Conservation (phyloP, 2,888 invertebrate species). For the Agrilus cyanescens region DNA sequence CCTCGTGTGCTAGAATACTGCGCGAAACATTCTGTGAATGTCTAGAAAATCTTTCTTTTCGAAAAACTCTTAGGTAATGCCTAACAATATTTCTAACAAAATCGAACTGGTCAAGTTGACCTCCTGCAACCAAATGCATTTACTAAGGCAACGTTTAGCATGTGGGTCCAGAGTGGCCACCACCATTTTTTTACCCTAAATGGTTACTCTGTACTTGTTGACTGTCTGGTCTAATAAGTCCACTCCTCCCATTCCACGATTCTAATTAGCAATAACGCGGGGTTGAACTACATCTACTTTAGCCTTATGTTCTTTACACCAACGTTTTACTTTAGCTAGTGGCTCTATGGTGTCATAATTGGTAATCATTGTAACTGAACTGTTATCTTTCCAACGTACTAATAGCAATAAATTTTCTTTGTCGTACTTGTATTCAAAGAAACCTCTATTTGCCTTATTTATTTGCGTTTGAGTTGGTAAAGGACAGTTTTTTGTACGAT, state of each 20-base stretch:
- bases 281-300: conserved; percentile 10
- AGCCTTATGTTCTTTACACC: conserved; percentile 1
- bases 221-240: conserved; percentile 8
- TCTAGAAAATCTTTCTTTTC: conserved; percentile 5
- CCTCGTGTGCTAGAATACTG: too few relatives aligned
- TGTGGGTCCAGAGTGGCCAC: conserved; percentile 7
- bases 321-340: conserved; percentile 7
- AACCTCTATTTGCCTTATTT: conserved; percentile 10
- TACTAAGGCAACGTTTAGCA: conserved; percentile 7
- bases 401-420: conserved; percentile 11
- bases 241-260: too few relatives aligned
- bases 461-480: not conserved
- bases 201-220: conserved; percentile 5
- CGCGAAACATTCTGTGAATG: too few relatives aligned
- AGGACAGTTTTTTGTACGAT: conserved; percentile 11
- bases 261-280: conserved; percentile 1
- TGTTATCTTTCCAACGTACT: conserved; percentile 18
- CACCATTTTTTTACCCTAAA: conserved; percentile 10
- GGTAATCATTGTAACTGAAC: conserved; percentile 13
- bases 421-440: conserved; percentile 9
- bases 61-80: too few relatives aligned
- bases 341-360: conserved; percentile 12
- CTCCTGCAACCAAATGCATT: conserved; percentile 5
- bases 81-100: too few relatives aligned
- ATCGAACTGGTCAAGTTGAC: too few relatives aligned